Conservation (phyloP, 1,140 invertebrate genomes). For the Bemisia tabaci region DNA sequence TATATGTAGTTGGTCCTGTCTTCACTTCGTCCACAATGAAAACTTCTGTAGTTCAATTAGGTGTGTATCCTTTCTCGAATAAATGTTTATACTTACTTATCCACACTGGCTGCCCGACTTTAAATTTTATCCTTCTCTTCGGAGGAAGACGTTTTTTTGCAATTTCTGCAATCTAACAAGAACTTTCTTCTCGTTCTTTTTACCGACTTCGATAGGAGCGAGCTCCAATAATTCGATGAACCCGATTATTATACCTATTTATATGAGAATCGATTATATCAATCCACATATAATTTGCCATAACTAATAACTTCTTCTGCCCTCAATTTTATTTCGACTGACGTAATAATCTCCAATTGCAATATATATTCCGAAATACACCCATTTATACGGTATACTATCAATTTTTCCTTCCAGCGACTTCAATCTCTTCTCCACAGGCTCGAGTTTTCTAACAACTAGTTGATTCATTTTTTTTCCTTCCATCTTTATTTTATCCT, state of each 20-base stretch:
- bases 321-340: too few relatives aligned
- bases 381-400: too few relatives aligned
- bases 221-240: conserved; percentile 31
- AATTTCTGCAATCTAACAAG: not conserved
- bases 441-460: too few relatives aligned
- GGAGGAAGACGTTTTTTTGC: not conserved
- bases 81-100: conserved; percentile 13
- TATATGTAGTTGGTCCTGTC: conserved; percentile 7
- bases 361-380: too few relatives aligned
- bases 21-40: conserved; percentile 13
- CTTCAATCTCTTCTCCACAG: too few relatives aligned
- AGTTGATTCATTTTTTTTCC: too few relatives aligned
- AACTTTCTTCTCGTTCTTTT: not conserved
- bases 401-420: too few relatives aligned
- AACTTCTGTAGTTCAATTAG: conserved; percentile 13
- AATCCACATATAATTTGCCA: conserved; percentile 20
- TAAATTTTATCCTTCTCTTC: conserved; percentile 5
- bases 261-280: conserved; percentile 23
- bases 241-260: conserved; percentile 31
- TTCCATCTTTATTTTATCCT: too few relatives aligned
- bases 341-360: too few relatives aligned
- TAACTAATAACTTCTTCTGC: too few relatives aligned
- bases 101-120: conserved; percentile 11
- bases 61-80: too few relatives aligned
- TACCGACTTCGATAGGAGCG: conserved; percentile 26